These are phyloP conservation scores for Acleris holmiana DNA, from an alignment of 2,888 invertebrate genomes.

Conservation along the genomic window DNA sequence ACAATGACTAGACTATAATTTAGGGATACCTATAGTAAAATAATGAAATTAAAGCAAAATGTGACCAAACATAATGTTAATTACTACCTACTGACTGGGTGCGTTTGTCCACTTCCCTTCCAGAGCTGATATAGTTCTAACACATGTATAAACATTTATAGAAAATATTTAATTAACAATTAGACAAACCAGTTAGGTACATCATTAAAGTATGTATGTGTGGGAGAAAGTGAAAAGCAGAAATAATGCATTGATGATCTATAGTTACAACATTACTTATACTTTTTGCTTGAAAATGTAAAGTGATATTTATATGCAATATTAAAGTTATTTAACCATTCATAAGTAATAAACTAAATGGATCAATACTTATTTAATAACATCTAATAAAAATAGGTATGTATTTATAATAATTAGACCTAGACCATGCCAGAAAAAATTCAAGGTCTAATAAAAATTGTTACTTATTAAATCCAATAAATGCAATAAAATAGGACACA, in stretches of 20 bases:
- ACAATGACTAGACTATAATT: constrained; percentile 35
- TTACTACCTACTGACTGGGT: too few species aligned
- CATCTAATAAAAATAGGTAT: constrained; percentile 9
- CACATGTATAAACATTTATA: background rate
- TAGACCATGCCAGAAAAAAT: too few species aligned
- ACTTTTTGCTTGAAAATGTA: too few species aligned
- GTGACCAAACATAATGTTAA: constrained; percentile 26
- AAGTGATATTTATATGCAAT: too few species aligned
- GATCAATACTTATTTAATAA: constrained; percentile 4
- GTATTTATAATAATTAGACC: background rate
- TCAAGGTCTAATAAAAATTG: background rate
- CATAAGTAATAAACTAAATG: background rate
- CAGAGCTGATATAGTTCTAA: background rate
- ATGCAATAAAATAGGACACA: constrained; percentile 38
- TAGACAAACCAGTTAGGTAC: background rate
- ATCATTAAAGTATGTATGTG: too few species aligned
- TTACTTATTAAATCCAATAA: constrained; percentile 31
- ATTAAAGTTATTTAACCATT: too few species aligned
- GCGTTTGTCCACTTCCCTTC: background rate
- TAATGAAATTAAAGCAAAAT: constrained; percentile 28
- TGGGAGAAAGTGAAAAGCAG: too few species aligned
- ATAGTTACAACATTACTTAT: too few species aligned
- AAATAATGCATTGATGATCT: background rate
- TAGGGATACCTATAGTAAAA: constrained; percentile 14
- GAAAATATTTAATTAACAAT: background rate